Conservation (phyloP, 2,113 vertebrate genomes). For the Vireo altiloquus region DNA sequence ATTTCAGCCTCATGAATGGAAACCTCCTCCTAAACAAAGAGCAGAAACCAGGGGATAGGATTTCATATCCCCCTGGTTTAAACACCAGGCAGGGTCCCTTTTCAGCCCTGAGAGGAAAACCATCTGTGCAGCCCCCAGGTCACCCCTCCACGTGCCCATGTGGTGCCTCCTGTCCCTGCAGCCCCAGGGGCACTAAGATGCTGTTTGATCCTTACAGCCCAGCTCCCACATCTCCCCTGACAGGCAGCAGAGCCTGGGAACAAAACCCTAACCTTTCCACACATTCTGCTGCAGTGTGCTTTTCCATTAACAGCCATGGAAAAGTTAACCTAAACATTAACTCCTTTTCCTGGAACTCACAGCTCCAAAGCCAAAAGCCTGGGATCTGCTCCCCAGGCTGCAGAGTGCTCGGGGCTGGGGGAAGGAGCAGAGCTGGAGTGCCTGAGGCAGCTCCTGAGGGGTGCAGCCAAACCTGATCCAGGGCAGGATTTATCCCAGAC, state of each 20-base stretch:
- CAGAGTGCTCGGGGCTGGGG: not conserved
- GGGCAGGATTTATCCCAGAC: not conserved
- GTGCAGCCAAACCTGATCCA: not conserved
- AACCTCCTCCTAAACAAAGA: not conserved
- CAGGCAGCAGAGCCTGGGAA: not conserved
- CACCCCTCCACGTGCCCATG: accelerated
- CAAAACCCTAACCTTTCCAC: not conserved
- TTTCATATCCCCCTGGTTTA: not conserved
- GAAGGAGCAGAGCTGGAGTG: not conserved
- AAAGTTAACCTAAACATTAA: conserved; percentile 40
- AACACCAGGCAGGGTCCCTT: accelerated
- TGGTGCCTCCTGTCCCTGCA: not conserved
- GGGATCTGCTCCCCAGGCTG: not conserved
- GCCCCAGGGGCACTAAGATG: no score
- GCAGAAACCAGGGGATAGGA: not conserved
- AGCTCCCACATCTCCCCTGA: not conserved
- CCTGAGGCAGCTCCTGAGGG: not conserved
- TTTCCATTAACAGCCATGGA: conserved; percentile 25
- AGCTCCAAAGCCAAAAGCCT: not conserved
- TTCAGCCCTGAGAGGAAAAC: not conserved
- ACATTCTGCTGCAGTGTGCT: not conserved
- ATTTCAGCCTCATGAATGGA: not conserved
- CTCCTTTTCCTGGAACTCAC: conserved; percentile 35
- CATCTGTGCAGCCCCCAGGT: not conserved
- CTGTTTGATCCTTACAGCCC: accelerated